Evolutionary conservation across 2,113 vertebrate genomes (phyloP).

Genomic region (Thymallus thymallus): DNA sequence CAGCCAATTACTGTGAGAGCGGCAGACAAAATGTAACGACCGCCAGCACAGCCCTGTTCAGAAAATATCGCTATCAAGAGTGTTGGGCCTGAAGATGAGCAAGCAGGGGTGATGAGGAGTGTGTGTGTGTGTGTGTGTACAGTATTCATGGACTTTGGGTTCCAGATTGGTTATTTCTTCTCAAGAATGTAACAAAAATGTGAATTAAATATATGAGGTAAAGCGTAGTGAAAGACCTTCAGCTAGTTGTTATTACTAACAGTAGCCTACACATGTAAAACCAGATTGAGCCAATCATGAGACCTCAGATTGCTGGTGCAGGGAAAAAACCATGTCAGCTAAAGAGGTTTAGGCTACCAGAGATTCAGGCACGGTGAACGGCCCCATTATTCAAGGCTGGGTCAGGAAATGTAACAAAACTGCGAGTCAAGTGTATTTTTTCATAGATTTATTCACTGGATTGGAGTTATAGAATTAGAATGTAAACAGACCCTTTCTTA

Average conservation of each 20-base stretch:
- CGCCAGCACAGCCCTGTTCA: neutral
- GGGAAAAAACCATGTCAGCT: too few species aligned
- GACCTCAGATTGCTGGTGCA: constrained; percentile 20
- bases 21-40: neutral
- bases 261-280: neutral
- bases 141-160: too few species aligned
- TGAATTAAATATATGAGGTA: neutral
- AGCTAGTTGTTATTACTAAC: neutral
- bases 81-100: neutral
- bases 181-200: neutral
- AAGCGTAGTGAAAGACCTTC: neutral
- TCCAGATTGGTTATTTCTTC: neutral
- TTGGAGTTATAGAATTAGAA: too few species aligned
- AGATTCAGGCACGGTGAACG: neutral
- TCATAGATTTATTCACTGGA: too few species aligned
- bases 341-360: constrained; percentile 13
- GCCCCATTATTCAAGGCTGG: neutral
- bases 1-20: neutral
- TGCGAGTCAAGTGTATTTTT: too few species aligned
- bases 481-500: too few species aligned
- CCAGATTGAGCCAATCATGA: constrained; percentile 28
- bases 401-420: too few species aligned
- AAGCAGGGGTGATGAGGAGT: neutral
- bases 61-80: neutral
- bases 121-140: too few species aligned